Base-by-base conservation (phyloP, 2,113 vertebrate species). In the Puma concolor region DNA sequence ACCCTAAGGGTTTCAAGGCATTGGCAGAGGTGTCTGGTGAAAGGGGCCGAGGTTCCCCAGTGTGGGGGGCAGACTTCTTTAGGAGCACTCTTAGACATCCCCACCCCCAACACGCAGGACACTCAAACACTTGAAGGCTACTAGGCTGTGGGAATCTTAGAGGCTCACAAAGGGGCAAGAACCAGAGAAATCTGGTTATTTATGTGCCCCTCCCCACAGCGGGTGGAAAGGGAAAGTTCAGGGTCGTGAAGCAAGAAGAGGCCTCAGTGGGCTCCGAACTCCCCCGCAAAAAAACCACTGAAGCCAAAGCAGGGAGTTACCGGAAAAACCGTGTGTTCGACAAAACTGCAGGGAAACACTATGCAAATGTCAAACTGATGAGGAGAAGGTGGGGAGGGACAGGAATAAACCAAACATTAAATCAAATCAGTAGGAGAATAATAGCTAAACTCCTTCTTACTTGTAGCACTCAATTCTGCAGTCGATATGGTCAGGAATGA, bases 391-490 rank as follows among this genome's bases (percentile, higher is more conserved):
- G 57, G 94, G 69, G 48, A 96, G 91, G 79, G 89, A 91, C 96
- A 96, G 97, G 98, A 71, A 94, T 80, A 96, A 93, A 94, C 71
- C 63, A 88, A 94, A 86, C 97, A 98, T 98, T 99, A 99, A 99
- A 98, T 98, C 98, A 98, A 98, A 99, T 98, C 98, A 97, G 98
- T 93, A 97, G 93, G 98, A 98, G 98, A 99, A 98, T 98, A 99
- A 99, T 98, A 98, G 98, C 98, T 98, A 97, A 98, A 99, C 98
- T 98, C 98, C 98, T 98, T 98, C 98, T 98, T 98, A 98, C 98
- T 98, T 99, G 98, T 98, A 99, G 96, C 97, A 98, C 98, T 99
- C 98, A 98, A 98, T 98, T 99, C 98, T 98, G 97, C 93, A 98
- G 98, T 99, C 98, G 82, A 98, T 98, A 98, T 66, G 66, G 97